These are phyloP conservation scores for Ashinkailepas kermadecensis DNA, from an alignment of 2,888 invertebrate genomes.

Conservation along the genomic window DNA sequence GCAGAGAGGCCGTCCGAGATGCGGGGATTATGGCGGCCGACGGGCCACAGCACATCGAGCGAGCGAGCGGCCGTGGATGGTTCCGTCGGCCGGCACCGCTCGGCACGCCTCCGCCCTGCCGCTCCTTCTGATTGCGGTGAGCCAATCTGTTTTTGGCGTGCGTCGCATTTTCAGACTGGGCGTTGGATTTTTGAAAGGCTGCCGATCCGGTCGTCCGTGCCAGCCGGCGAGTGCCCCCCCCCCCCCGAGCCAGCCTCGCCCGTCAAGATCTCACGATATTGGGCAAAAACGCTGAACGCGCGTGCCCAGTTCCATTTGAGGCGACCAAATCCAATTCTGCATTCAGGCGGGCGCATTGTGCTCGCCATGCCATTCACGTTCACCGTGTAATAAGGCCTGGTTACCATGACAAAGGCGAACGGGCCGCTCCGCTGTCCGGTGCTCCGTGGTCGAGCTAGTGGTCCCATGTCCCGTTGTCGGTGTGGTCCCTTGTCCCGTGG, in stretches of 20 bases:
- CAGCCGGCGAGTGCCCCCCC: too few species aligned
- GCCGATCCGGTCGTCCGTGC: not conserved
- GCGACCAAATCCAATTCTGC: not conserved
- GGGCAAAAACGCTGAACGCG: not conserved
- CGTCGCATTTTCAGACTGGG: not conserved
- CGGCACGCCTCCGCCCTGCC: not conserved
- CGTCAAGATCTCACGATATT: not conserved
- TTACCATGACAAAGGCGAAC: conserved; percentile 1
- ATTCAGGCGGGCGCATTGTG: not conserved
- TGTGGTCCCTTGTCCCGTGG: too few species aligned
- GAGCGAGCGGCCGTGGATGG: not conserved
- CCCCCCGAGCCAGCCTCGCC: not conserved
- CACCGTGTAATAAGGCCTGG: not conserved
- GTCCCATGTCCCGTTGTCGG: too few species aligned
- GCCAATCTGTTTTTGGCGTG: not conserved
- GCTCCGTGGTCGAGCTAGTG: too few species aligned
- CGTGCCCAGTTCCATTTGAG: not conserved
- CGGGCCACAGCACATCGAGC: not conserved
- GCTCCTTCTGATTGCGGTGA: not conserved
- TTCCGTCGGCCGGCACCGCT: too few species aligned
- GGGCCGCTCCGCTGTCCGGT: too few species aligned
- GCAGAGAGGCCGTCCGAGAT: not conserved
- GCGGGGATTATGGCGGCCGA: not conserved
- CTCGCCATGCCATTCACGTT: not conserved
- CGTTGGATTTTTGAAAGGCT: not conserved